Conservation (phyloP, 1,140 invertebrate species). For the Hydropsyche tenuis region DNA sequence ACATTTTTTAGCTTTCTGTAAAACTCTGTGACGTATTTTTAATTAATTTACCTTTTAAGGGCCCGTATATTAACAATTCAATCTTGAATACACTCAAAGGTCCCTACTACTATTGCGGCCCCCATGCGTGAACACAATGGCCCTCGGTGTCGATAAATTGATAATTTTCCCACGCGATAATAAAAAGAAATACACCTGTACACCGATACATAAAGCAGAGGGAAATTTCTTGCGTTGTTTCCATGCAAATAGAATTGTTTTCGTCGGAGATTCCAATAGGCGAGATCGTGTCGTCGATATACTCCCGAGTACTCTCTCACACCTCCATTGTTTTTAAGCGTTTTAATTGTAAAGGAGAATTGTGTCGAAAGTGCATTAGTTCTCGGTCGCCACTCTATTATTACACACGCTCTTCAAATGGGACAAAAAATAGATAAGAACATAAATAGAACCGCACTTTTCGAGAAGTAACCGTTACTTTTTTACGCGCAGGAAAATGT, state of each 20-base stretch:
- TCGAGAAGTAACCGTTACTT: too few relatives aligned
- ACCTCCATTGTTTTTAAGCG: background rate
- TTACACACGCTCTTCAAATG: too few relatives aligned
- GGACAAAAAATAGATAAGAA: too few relatives aligned
- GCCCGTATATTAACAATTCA: background rate
- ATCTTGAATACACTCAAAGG: background rate
- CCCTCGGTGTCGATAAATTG: conserved; percentile 1
- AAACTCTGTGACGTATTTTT: too few relatives aligned
- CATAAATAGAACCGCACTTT: too few relatives aligned
- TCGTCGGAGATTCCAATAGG: background rate
- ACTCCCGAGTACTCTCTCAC: background rate
- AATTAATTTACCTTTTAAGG: background rate
- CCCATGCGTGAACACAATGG: background rate
- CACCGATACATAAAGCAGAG: background rate
- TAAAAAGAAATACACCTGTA: conserved; percentile 4
- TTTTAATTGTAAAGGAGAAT: background rate
- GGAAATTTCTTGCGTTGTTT: conserved; percentile 1
- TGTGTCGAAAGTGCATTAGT: conserved; percentile 21
- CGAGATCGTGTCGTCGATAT: conserved; percentile 5
- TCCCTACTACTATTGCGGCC: background rate
- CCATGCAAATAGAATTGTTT: conserved; percentile 6
- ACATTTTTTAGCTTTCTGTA: too few relatives aligned
- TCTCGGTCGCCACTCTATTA: background rate
- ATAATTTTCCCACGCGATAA: conserved; percentile 2
- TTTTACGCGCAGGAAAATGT: too few relatives aligned